Conservation (phyloP, 2,797 vertebrate genomes). For the Microctenopoma steveboyesi region DNA sequence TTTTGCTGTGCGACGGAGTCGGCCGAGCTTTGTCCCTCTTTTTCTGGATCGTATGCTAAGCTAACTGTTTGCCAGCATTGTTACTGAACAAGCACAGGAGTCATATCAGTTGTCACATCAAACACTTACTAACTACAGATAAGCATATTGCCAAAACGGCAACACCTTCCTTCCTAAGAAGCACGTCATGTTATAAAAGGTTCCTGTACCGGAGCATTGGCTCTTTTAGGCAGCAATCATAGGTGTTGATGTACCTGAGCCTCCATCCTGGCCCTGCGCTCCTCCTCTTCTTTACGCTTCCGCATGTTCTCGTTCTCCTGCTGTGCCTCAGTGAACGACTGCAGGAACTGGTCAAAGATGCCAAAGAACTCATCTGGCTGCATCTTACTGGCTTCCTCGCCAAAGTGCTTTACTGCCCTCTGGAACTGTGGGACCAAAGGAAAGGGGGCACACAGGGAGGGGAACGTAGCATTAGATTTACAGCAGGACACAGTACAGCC, state of each 20-base stretch:
- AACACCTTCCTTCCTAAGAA: no score
- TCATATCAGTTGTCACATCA: no score
- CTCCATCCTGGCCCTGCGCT: slow-evolving; percentile 94
- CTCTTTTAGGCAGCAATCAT: not conserved
- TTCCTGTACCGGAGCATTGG: not conserved
- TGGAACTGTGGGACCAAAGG: slow-evolving; percentile 84
- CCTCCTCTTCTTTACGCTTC: slow-evolving; percentile 95
- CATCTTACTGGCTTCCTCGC: slow-evolving; percentile 92
- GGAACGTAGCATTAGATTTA: slow-evolving; percentile 61
- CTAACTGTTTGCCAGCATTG: no score
- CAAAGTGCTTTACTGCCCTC: slow-evolving; percentile 94
- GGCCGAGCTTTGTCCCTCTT: no score
- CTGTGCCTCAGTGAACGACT: slow-evolving; percentile 92
- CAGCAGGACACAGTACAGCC: slow-evolving; percentile 50
- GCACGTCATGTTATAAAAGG: no score
- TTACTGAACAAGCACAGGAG: no score
- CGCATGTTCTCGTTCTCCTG: slow-evolving; percentile 98
- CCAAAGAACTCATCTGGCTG: slow-evolving; percentile 99
- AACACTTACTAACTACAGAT: no score
- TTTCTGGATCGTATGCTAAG: not conserved
- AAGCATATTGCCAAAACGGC: no score
- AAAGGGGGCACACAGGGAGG: slow-evolving; percentile 33
- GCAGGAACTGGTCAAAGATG: slow-evolving; percentile 98
- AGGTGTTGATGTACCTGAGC: slow-evolving; percentile 86
- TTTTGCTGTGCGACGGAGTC: not conserved